These are phyloP conservation scores for Psilanteris sp. DNA, from an alignment of 1,140 invertebrate genomes.

Conservation along the genomic window DNA sequence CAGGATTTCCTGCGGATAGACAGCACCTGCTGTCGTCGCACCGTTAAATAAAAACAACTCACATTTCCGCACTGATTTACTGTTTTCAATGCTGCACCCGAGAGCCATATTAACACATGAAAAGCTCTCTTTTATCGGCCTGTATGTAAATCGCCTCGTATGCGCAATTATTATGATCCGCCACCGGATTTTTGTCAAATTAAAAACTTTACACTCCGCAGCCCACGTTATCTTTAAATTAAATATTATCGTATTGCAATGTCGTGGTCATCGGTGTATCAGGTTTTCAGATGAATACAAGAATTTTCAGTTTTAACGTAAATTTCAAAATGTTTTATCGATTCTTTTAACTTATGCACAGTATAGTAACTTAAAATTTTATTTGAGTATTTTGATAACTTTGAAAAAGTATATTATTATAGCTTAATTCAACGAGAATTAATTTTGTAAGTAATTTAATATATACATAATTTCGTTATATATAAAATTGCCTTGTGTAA, in stretches of 20 bases:
- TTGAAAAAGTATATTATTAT: too few species aligned
- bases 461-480: too few species aligned
- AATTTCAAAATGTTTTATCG: too few species aligned
- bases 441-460: too few species aligned
- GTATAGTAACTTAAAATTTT: too few species aligned
- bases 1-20: slow-evolving; percentile 70
- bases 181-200: slow-evolving; percentile 31
- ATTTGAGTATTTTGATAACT: too few species aligned
- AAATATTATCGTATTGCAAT: slow-evolving; percentile 12
- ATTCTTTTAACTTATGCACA: too few species aligned
- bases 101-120: slow-evolving; percentile 52
- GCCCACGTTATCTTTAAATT: slow-evolving; percentile 23
- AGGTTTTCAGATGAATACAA: too few species aligned
- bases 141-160: slow-evolving; percentile 19
- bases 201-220: slow-evolving; percentile 18
- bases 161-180: slow-evolving; percentile 40
- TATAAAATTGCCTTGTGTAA: too few species aligned
- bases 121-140: slow-evolving; percentile 19
- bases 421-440: too few species aligned
- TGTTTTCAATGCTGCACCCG: slow-evolving; percentile 34
- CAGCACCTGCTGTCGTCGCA: slow-evolving; percentile 47
- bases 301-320: too few species aligned
- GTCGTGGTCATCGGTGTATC: too few species aligned
- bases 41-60: slow-evolving; percentile 56
- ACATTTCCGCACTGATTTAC: slow-evolving; percentile 57